Percentiles rank a stretch among this genome's conserved stretches.
phyloP scores from a whole-genome alignment of 2,888 invertebrate species.

The Esperia sulphurella region DNA sequence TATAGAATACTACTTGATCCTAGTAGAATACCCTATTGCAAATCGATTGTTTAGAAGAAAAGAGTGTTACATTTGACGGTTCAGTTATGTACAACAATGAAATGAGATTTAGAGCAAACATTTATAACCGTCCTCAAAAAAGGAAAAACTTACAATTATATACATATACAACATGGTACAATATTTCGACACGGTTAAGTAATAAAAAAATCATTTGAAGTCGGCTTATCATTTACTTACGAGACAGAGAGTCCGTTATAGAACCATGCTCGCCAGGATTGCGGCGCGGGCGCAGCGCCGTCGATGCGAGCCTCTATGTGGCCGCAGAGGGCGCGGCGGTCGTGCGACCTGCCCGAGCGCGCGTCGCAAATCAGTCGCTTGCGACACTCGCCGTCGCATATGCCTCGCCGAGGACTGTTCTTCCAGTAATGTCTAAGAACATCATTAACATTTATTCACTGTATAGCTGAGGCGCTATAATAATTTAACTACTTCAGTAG shows the following conservation, averaged over 20 bases:
- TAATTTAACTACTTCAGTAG: not conserved
- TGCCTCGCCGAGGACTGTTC: slow-evolving; percentile 90
- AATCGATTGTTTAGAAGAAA: no score
- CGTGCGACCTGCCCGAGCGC: slow-evolving; percentile 92
- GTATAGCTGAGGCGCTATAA: not conserved
- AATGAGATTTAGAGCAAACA: no score
- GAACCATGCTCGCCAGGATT: slow-evolving; percentile 92
- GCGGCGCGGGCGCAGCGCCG: slow-evolving; percentile 81
- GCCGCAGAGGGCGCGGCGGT: slow-evolving; percentile 89
- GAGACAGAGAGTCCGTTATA: slow-evolving; percentile 92
- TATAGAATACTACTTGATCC: no score
- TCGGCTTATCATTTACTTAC: slow-evolving; percentile 85
- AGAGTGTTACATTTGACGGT: no score
- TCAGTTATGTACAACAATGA: no score
- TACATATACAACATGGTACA: no score
- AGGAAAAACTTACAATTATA: no score
- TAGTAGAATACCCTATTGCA: no score
- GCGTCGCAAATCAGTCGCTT: slow-evolving; percentile 92
- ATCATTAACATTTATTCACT: not conserved
- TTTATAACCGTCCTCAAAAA: no score
- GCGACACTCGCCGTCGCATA: slow-evolving; percentile 91
- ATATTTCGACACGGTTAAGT: no score
- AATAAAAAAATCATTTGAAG: no score
- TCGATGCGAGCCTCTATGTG: slow-evolving; percentile 91
- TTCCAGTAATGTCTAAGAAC: slow-evolving; percentile 89